Evolutionary conservation across 1,140 invertebrate species (phyloP).

Genomic region (Spodoptera litura): DNA sequence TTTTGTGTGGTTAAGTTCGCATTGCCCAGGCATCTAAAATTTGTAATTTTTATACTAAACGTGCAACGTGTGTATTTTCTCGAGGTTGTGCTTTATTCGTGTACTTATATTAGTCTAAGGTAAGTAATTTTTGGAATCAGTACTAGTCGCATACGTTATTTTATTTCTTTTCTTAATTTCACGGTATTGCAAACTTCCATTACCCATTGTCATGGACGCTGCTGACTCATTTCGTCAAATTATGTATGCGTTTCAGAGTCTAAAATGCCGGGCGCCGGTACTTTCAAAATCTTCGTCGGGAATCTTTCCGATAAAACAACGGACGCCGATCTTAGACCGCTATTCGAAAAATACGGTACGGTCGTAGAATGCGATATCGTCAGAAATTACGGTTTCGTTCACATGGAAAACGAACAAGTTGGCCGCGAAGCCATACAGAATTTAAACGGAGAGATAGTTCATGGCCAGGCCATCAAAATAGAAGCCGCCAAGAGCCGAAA

Average conservation of each 20-base stretch:
- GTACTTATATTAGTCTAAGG: conserved; percentile 50
- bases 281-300: conserved; percentile 98
- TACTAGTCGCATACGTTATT: neutral
- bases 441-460: conserved; percentile 94
- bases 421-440: conserved; percentile 96
- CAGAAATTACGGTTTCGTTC: conserved; percentile 98
- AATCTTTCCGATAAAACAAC: conserved; percentile 96
- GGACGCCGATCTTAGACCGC: conserved; percentile 93
- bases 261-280: conserved; percentile 94
- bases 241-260: conserved; percentile 85
- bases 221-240: conserved; percentile 84
- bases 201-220: conserved; percentile 71
- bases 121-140: conserved; percentile 58
- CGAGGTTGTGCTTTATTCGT: conserved; percentile 50
- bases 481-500: conserved; percentile 95
- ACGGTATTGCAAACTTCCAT: conserved; percentile 64
- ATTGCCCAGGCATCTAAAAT: conserved; percentile 47
- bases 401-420: conserved; percentile 97
- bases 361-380: conserved; percentile 98
- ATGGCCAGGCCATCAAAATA: conserved; percentile 96
- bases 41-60: neutral
- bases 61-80: conserved; percentile 50
- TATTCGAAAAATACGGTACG: conserved; percentile 98
- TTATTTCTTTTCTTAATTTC: conserved; percentile 32
- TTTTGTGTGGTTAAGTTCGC: conserved; percentile 65